phyloP scores from a whole-genome alignment of 2,888 invertebrate genomes.

The Eilema griseolum region DNA sequence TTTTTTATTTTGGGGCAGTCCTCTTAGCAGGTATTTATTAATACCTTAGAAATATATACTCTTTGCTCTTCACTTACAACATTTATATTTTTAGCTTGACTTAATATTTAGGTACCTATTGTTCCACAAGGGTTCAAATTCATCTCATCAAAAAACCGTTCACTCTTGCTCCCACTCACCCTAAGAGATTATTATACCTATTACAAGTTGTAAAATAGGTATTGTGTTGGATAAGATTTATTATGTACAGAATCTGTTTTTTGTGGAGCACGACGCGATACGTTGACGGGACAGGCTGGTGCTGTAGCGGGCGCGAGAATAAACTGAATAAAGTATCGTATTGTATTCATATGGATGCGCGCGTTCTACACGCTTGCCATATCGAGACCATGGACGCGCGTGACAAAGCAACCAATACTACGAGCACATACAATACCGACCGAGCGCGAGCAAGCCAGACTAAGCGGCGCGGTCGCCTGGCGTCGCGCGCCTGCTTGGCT shows the following conservation, averaged over 20 bases:
- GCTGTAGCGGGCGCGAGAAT: constrained; percentile 23
- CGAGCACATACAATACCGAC: constrained; percentile 25
- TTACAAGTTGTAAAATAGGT: constrained; percentile 4
- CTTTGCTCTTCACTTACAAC: no score
- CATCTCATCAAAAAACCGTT: no score
- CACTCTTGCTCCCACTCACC: no score
- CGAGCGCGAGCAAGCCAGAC: constrained; percentile 63
- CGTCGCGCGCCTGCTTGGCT: constrained; percentile 42
- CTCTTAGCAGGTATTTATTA: no score
- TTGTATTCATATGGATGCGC: constrained; percentile 65
- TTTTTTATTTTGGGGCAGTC: no score
- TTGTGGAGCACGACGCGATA: not conserved
- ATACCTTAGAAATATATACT: no score
- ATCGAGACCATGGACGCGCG: constrained; percentile 48
- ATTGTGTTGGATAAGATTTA: not conserved
- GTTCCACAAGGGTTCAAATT: no score
- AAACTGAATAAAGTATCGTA: constrained; percentile 51
- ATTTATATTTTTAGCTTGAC: no score
- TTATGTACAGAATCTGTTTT: not conserved
- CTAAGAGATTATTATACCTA: not conserved
- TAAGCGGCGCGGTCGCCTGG: constrained; percentile 58
- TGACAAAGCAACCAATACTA: constrained; percentile 47
- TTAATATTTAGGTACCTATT: no score
- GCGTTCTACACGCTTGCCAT: constrained; percentile 43
- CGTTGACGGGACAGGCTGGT: not conserved